These are phyloP conservation scores for Babyrousa celebensis DNA, from an alignment of 2,797 vertebrate species.

Conservation along the genomic window DNA sequence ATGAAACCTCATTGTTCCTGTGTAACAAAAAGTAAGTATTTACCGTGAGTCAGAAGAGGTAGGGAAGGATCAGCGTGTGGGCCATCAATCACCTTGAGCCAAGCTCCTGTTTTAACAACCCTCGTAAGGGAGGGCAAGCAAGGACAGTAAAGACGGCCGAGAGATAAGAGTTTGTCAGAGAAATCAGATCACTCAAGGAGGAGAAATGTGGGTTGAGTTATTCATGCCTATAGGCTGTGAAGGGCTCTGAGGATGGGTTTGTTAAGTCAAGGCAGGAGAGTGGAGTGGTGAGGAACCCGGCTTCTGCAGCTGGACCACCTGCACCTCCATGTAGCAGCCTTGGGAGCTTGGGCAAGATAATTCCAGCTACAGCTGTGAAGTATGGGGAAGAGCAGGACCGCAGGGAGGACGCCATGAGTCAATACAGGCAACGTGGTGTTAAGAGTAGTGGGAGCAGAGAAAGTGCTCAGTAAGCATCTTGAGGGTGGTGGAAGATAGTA, in stretches of 20 bases:
- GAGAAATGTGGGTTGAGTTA: slow-evolving; percentile 62
- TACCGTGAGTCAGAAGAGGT: slow-evolving; percentile 75
- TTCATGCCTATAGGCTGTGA: slow-evolving; percentile 6
- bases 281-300: not conserved
- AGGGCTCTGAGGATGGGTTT: slow-evolving; percentile 5
- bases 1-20: slow-evolving; percentile 73
- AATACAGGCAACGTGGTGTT: not conserved
- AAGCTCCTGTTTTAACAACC: slow-evolving; percentile 75
- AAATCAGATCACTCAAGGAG: not conserved
- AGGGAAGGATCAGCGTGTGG: slow-evolving; percentile 72
- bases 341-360: not conserved
- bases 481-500: not conserved
- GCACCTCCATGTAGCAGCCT: not conserved
- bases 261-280: not conserved
- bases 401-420: not conserved
- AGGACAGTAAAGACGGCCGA: slow-evolving; percentile 49
- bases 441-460: not conserved
- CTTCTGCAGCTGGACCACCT: not conserved
- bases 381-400: not conserved
- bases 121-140: slow-evolving; percentile 4
- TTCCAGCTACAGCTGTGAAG: not conserved
- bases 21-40: slow-evolving; percentile 86
- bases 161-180: slow-evolving; percentile 70
- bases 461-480: not conserved
- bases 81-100: slow-evolving; percentile 75